A percentile compares a stretch with the other conserved stretches of the same genome.
These are phyloP conservation scores for Yponomeuta sedellus DNA, from an alignment of 2,888 invertebrate genomes.

Conservation along the genomic window DNA sequence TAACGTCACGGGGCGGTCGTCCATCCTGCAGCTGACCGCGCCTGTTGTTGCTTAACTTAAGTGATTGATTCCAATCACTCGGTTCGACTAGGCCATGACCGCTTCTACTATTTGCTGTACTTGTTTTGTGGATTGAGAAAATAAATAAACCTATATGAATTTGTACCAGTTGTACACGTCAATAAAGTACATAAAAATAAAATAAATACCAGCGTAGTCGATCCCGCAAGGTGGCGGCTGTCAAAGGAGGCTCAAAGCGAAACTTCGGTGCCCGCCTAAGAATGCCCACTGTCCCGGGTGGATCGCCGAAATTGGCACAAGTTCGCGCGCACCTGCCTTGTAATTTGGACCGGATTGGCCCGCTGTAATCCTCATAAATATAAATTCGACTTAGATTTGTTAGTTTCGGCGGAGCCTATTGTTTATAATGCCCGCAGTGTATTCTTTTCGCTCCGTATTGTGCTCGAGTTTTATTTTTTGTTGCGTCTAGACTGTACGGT, in stretches of 20 bases:
- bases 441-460: not conserved
- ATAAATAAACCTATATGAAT: too few species aligned
- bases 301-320: conserved; percentile 3
- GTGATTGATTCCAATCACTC: too few species aligned
- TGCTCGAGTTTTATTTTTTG: not conserved
- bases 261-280: not conserved
- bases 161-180: too few species aligned
- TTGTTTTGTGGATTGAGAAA: too few species aligned
- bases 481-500: not conserved
- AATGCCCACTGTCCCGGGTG: not conserved
- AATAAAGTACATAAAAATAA: too few species aligned
- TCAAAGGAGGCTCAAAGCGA: not conserved
- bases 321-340: conserved; percentile 44
- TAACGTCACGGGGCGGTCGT: too few species aligned
- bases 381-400: conserved; percentile 16
- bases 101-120: too few species aligned
- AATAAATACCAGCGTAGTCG: too few species aligned
- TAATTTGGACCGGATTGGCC: conserved; percentile 41
- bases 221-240: too few species aligned
- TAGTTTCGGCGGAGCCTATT: conserved; percentile 1
- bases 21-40: too few species aligned
- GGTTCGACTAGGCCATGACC: too few species aligned
- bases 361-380: conserved; percentile 54
- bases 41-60: too few species aligned
- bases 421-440: conserved; percentile 3